Evolutionary conservation across 2,113 vertebrate genomes (phyloP), one percentile per base, ranked within the genome.

Genomic region (Seriola quinqueradiata): DNA sequence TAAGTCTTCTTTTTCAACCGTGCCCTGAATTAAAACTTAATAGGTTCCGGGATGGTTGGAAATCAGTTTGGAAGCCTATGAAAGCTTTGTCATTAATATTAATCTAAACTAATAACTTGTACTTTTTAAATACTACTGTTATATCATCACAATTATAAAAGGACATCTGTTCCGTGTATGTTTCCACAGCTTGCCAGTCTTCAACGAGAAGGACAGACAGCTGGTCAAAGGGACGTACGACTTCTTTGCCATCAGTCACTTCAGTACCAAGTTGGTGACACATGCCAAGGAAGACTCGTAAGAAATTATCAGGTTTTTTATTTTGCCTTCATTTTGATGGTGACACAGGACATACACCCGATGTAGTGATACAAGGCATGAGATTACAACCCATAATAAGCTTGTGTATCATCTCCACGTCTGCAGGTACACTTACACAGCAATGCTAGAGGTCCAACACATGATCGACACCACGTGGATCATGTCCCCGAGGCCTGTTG

Each of bases 221-320:
- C 93, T 97, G 58, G 95, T 99, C 36, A 95, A 75, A 87, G 98
- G 97, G 36, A 96, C 98, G 0, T 99, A 96, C 50, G 98, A 99
- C 90, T 99, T 99, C 90, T 95, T 99, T 79, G 98, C 97, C 5
- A 79, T 99, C 34, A 97, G 96, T 87, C 98, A 99, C 89, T 99
- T 97, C 84, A 98, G 96, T 38, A 97, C 98, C 60, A 94, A 95
- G 23, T 95, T 99, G 1, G 97, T 98, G 38, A 96, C 96, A 21
- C 97, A 96, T 50, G 96, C 96, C 76, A 96, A 96, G 54, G 97
- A 99, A 79, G 95, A 97, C 84, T 82, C 87, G 93, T 94, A 82
- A 86, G 92, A 84, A 89, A 77, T 4, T 3, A 34, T 21, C 1
- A 1, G 17, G 54, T 21, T 44, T 32, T 21, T 44, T 32, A 70